phyloP scores from a whole-genome alignment of 2,113 vertebrate species.

The Ceyx cyanopectus region DNA sequence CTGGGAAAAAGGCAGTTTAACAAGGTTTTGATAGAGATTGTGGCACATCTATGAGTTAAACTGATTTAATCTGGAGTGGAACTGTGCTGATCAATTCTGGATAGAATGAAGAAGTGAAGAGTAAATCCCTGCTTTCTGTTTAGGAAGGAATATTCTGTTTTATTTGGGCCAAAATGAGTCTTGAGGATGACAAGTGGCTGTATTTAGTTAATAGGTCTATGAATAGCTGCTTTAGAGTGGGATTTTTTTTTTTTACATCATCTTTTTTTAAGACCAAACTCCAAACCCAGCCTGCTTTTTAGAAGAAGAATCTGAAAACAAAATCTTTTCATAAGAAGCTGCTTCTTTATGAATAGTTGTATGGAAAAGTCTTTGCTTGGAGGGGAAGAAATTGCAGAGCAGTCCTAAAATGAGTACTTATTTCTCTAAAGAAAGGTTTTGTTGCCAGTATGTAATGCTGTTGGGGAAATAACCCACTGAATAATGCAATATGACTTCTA shows the following conservation, averaged over 20 bases:
- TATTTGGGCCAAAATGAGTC: neutral
- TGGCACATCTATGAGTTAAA: accelerated
- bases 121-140: neutral
- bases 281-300: neutral
- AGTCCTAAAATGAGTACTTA: neutral
- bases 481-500: neutral
- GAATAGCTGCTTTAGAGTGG: neutral
- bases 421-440: neutral
- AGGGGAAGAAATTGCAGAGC: neutral
- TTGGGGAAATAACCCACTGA: neutral
- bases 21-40: neutral
- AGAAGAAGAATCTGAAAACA: neutral
- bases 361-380: neutral
- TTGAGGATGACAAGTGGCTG: neutral
- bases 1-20: neutral
- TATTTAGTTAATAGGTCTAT: neutral
- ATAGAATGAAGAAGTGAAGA: neutral
- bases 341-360: neutral
- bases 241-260: neutral
- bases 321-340: neutral
- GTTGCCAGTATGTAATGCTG: neutral
- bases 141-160: neutral
- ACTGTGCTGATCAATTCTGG: neutral
- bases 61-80: neutral
- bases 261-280: neutral